These are phyloP conservation scores for Carpatolechia fugitivella DNA, from an alignment of 2,888 invertebrate genomes.

Conservation along the genomic window DNA sequence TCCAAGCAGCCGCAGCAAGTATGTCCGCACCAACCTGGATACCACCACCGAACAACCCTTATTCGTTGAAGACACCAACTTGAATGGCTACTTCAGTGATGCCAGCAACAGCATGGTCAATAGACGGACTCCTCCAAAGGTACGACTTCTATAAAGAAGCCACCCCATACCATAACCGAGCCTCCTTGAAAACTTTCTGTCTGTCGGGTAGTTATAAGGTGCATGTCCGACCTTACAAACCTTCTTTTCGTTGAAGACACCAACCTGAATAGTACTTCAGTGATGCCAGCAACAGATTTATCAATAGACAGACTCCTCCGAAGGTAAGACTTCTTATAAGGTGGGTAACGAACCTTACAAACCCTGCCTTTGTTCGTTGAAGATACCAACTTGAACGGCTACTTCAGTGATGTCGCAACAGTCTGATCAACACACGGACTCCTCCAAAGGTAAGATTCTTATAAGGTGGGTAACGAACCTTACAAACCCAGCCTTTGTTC, in stretches of 20 bases:
- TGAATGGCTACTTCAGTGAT: conserved; percentile 65
- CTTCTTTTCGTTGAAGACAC: conserved; percentile 48
- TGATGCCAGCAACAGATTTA: conserved; percentile 57
- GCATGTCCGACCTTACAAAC: conserved; percentile 55
- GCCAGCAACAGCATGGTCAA: conserved; percentile 50
- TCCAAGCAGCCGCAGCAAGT: conserved; percentile 45
- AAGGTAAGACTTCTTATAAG: neutral
- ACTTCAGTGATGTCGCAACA: conserved; percentile 67
- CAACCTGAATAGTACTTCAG: conserved; percentile 60
- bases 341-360: no score
- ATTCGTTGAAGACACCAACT: conserved; percentile 46
- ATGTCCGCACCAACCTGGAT: conserved; percentile 39
- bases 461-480: no score
- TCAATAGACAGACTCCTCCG: conserved; percentile 31
- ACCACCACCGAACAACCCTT: conserved; percentile 46
- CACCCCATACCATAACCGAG: no score
- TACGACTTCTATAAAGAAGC: no score
- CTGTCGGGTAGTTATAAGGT: no score
- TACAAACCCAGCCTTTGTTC: conserved; percentile 47
- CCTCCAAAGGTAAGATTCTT: conserved; percentile 53
- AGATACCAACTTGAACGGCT: conserved; percentile 51
- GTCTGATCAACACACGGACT: conserved; percentile 36
- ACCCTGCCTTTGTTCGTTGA: conserved; percentile 51
- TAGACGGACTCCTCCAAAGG: conserved; percentile 46
- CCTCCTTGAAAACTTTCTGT: no score